phyloP scores from a whole-genome alignment of 2,888 invertebrate genomes.

The Drosophila rubida region DNA sequence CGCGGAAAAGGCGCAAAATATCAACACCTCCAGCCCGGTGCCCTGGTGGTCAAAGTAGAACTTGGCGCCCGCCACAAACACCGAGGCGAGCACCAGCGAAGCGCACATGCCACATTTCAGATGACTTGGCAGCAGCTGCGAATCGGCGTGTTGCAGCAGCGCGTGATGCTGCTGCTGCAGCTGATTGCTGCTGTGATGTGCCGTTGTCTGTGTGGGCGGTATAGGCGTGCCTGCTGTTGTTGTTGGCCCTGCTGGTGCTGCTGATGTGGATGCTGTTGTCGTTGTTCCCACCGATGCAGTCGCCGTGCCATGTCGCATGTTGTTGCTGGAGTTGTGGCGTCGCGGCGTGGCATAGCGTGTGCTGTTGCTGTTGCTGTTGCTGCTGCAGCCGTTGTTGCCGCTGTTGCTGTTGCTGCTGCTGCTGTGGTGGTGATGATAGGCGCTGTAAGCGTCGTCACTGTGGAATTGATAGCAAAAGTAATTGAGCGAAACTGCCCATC shows the following conservation, averaged over 20 bases:
- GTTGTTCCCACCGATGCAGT: conserved; percentile 32
- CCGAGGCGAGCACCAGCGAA: conserved; percentile 89
- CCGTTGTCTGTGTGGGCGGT: conserved; percentile 42
- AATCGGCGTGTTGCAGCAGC: conserved; percentile 70
- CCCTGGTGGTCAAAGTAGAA: conserved; percentile 90
- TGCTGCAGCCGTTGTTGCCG: conserved; percentile 24
- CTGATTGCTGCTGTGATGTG: conserved; percentile 59
- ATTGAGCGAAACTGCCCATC: too few relatives aligned
- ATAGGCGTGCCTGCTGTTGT: conserved; percentile 45
- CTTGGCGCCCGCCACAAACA: conserved; percentile 90
- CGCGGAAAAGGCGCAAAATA: conserved; percentile 88
- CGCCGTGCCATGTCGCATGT: conserved; percentile 38
- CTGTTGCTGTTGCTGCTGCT: conserved; percentile 44
- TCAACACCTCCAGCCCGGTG: conserved; percentile 87
- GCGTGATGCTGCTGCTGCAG: conserved; percentile 70
- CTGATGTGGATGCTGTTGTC: conserved; percentile 43
- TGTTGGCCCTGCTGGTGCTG: conserved; percentile 43
- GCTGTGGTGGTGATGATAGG: conserved; percentile 65
- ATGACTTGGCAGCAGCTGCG: conserved; percentile 85
- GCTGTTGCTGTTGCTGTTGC: conserved; percentile 59
- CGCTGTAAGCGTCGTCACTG: conserved; percentile 67
- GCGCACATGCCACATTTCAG: conserved; percentile 90
- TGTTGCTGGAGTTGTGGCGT: conserved; percentile 46
- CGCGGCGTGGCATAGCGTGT: conserved; percentile 39
- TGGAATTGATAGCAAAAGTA: neutral